Base-by-base conservation (phyloP, 2,888 invertebrate species). In the Monopis laevigella region DNA sequence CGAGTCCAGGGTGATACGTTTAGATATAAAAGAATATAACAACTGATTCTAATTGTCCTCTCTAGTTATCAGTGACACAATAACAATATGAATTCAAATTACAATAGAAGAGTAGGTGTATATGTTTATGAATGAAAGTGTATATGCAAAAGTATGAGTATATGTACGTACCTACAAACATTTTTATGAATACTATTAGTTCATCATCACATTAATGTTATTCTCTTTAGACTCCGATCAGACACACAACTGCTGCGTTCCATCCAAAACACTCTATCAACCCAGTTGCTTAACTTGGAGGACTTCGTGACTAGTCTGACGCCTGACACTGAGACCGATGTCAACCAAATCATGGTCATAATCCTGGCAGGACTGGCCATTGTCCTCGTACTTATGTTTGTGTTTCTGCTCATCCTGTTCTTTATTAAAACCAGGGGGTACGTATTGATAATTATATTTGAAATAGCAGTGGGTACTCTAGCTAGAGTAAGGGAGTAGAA, bases 351-450 rank as follows among this genome's bases (percentile, higher is more conserved):
- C 44, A 60, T 71, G 1, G 53, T 86, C 28, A 84, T 83, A 48
- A 74, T 83, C 49, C 65, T 88, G 16, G 80, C 82, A 0, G 82
- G 77, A 1, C 63, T 86, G 4, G 65, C 87, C 1, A 83, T 72
- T 0, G 51, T 80, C 1, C 58, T 86, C 1, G 82, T 77, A 24
- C 50, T 85, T 32, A 54, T 84, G 43, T 67, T 65, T 42, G 44
- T 78, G 6, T 48, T 71, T 12, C 63, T 88, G 42, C 57, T 85
- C 2, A 51, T 83, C 2, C 72, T 80, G 0, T 86, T 83, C 58
- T 63, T 85, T 44, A 45, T 86, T 35, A 82, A 82, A 59, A 85
- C 83, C 1, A 75, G 81, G 55, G 73, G 82, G 87, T 87, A 40
- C 68, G 75, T 66, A 27, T 16, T 16, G 2, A 13, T 29, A n/a